Evolutionary conservation across 2,797 vertebrate species (phyloP), one percentile per base, ranked within the genome.

Genomic region (Argentina silus): DNA sequence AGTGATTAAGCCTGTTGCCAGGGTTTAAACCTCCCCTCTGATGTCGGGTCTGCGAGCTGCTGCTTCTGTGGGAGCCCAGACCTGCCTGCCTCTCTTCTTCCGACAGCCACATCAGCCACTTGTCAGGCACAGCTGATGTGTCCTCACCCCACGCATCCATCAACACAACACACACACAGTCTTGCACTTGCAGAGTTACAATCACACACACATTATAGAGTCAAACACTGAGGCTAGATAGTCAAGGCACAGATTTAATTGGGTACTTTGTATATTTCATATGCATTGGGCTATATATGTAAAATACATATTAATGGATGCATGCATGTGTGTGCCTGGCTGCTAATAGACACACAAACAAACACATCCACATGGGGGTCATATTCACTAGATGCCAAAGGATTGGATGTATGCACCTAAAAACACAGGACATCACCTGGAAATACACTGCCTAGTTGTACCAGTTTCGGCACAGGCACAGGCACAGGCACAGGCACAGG

Each of bases 81-180:
- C 69, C 17, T 65, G 62, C 66, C 15, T 62, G 14, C 42, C 36
- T 60, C 36, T n/a, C 42, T 11, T 36, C 17, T n/a, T 70, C 69
- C 74, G 79, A 85, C 81, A 82, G 63, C 61, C 74, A 83, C 77
- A 81, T 86, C 77, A 78, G 77, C 66, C 77, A 71, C 80, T 86
- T 85, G 90, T 91, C 90, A 88, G 73, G 79, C 82, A 73, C 81
- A 88, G 81, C 82, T 86, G 85, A 83, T 84, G 77, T 71, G 69
- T 82, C 72, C 77, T 76, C 62, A 44, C 71, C 63, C 80, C 70
- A 60, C 17, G 67, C 70, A 75, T 57, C 56, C 68, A 80, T 69
- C 73, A 83, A 47, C 48, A 57, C 47, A 78, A 5, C 23, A 43
- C 71, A 65, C 45, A 60, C 27, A 23, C 42, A 27, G 61, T 55